Percentiles rank a stretch among this genome's conserved stretches.
These are phyloP conservation scores for Meloidogyne floridensis DNA, from an alignment of 1,140 invertebrate species.

Conservation along the genomic window DNA sequence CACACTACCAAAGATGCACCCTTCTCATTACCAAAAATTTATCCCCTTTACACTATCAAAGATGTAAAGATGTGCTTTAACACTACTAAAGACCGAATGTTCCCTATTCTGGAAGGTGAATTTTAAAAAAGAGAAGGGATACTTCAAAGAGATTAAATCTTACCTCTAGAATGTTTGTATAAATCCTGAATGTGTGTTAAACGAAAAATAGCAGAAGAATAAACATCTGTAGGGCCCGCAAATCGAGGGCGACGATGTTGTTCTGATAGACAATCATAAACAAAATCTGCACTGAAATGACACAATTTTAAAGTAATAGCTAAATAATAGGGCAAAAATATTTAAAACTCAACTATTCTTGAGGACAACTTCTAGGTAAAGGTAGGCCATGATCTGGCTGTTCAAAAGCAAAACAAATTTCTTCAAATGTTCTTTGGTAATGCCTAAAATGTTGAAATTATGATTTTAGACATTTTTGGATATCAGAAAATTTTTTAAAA, in stretches of 20 bases:
- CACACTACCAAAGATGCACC: too few relatives aligned
- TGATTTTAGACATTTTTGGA: too few relatives aligned
- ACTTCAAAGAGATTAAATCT: too few relatives aligned
- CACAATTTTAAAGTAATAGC: background rate
- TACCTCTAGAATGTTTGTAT: constrained; percentile 43
- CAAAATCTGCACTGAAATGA: constrained; percentile 46
- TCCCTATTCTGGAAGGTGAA: too few relatives aligned
- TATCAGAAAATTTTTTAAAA: background rate
- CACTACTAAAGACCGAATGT: too few relatives aligned
- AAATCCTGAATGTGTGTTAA: constrained; percentile 37
- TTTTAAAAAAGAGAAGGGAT: too few relatives aligned
- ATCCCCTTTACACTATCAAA: too few relatives aligned
- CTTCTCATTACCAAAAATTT: too few relatives aligned
- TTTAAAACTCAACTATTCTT: constrained; percentile 42
- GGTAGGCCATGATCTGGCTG: constrained; percentile 50
- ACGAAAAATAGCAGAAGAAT: constrained; percentile 40
- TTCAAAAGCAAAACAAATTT: constrained; percentile 51
- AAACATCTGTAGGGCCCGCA: constrained; percentile 44
- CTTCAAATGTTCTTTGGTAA: constrained; percentile 58
- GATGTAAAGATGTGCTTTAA: too few relatives aligned
- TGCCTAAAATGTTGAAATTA: constrained; percentile 23
- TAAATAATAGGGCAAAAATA: background rate
- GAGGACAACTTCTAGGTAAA: constrained; percentile 50
- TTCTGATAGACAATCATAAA: constrained; percentile 55
- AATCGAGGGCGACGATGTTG: constrained; percentile 58